Evolutionary conservation across 2,113 vertebrate species (phyloP), one percentile per base, ranked within the genome.

Genomic region (Rana temporaria): DNA sequence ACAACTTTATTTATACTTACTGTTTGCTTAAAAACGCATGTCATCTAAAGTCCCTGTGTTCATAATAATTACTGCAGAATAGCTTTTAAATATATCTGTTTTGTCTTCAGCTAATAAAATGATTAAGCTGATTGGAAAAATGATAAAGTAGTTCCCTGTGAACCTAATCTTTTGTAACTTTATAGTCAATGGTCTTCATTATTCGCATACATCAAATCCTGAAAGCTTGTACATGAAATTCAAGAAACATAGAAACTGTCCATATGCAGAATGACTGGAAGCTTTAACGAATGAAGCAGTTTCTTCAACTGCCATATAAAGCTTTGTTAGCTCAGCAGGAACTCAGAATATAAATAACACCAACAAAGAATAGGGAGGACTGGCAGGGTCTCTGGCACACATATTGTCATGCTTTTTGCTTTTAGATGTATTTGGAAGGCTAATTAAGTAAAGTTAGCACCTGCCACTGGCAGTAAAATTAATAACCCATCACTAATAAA

Each of bases 401-500:
- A 19, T 48, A 81, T 81, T 22, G 18, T 59, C 32, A 64, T n/a
- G 34, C 67, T 72, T 34, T 55, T 73, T 81, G 65, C 79, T 65
- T 64, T 81, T 20, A 56, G 52, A 66, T 66, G 19, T 57, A 82
- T 82, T 52, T 24, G 34, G 16, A 7, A 19, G 48, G 59, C 79
- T 82, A 74, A 82, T 82, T 82, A 82, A 74, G 53, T 82, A 38
- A 60, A 66, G 12, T 15, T 20, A 74, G 52, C 70, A 82, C 70
- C 79, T 82, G 79, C 79, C 60, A 74, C 62, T 17, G 15, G 68
- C 60, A 72, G 60, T 53, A 42, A 74, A 82, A 74, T 74, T 73
- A 82, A 82, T 82, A 81, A 73, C 57, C 79, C 79, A 52, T 82
- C 60, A 65, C 79, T 82, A 81, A 81, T 73, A 74, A 63, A 65